phyloP scores from a whole-genome alignment of 2,797 vertebrate species.

The Phataginus tricuspis region DNA sequence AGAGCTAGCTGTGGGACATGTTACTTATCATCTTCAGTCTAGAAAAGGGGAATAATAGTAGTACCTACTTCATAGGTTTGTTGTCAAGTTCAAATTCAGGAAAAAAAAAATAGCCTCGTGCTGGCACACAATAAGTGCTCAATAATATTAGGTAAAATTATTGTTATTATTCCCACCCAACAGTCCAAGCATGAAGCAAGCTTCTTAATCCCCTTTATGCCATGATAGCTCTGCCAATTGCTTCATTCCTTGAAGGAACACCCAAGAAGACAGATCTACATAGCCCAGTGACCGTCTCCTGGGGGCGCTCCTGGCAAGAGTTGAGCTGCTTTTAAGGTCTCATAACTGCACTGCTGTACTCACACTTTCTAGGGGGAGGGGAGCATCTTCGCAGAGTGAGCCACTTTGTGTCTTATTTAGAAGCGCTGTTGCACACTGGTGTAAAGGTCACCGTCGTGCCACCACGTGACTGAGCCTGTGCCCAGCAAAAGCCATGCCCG shows the following conservation, averaged over 20 bases:
- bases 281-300: not conserved
- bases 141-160: not conserved
- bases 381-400: slow-evolving; percentile 62
- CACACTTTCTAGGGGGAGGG: not conserved
- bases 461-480: slow-evolving; percentile 47
- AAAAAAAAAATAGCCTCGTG: not conserved
- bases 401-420: slow-evolving; percentile 78
- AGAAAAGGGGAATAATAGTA: slow-evolving; percentile 11
- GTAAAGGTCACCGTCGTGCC: slow-evolving; percentile 67
- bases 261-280: not conserved
- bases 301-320: not conserved
- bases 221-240: not conserved
- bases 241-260: slow-evolving; percentile 48
- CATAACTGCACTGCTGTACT: not conserved
- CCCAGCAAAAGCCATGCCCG: not conserved
- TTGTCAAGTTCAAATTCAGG: not conserved
- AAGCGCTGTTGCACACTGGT: slow-evolving; percentile 68
- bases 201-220: slow-evolving; percentile 54
- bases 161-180: not conserved
- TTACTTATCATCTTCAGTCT: slow-evolving; percentile 8
- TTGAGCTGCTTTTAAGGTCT: not conserved
- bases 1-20: not conserved
- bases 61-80: not conserved
- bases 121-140: slow-evolving; percentile 16
- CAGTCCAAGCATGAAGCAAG: slow-evolving; percentile 10